Base-by-base conservation (phyloP, 2,113 vertebrate species). In the Gavialis gangeticus region DNA sequence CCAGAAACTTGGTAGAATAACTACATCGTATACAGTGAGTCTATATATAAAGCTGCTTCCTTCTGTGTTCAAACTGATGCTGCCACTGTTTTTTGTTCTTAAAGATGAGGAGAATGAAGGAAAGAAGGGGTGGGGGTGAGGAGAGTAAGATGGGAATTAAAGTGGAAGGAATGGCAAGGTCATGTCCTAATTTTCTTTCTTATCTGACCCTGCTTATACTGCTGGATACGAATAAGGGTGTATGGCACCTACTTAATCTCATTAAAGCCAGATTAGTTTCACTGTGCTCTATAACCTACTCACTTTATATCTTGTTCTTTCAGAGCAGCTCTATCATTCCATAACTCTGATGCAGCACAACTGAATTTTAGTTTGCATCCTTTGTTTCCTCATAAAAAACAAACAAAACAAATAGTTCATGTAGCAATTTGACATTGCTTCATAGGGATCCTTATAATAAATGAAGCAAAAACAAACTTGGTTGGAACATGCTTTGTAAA, bases 1-100 rank as follows among this genome's bases (percentile, higher is more conserved):
- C 19, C 3, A 3, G 27, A n/a, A 93, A 62, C 13, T 58, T 0
- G 0, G 78, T 21, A 24, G 78, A 2, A 56, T 2, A 58, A 46
- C 46, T 46, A 46, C 46, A 46, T 46, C 46, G 9, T 46, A 46
- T 46, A 46, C 46, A 46, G 46, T 46, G 46, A 46, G 46, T 46
- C 46, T 46, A 46, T 46, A 46, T 46, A 46, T 46, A 46, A 46
- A 46, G 46, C 46, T 46, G 46, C 46, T 9, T 46, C 46, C 46
- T 46, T 46, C 46, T 46, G 46, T 46, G 9, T 46, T 46, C 46
- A 46, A 46, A 46, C 46, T 9, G 46, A 46, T 46, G 46, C 9
- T 46, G 46, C 46, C 2, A 46, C 46, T 46, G 46, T 46, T 46
- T 46, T 46, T 46, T 46, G 6, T 46, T 46, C 46, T 46, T 46